Percentiles rank a stretch among this genome's conserved stretches.
phyloP scores from a whole-genome alignment of 2,113 vertebrate species.

The Rattus rattus region DNA sequence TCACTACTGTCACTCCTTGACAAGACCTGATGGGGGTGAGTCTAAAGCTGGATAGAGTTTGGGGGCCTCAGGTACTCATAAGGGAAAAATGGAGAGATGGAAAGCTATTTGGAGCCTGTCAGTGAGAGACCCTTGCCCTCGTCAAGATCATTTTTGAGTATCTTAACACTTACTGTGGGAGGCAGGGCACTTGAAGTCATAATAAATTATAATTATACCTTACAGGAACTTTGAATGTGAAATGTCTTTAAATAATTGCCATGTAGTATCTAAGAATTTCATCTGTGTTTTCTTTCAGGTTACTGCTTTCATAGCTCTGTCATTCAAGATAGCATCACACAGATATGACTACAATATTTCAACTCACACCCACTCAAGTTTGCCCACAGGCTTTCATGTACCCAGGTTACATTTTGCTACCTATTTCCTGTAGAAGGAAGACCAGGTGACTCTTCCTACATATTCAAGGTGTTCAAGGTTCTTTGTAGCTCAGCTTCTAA shows the following conservation, averaged over 20 bases:
- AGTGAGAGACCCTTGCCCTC: not conserved
- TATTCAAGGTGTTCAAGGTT: not conserved
- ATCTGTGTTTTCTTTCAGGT: slow-evolving; percentile 64
- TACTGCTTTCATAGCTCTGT: not conserved
- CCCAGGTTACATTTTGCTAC: not conserved
- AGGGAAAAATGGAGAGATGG: not conserved
- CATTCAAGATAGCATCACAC: not conserved
- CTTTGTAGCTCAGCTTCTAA: not conserved
- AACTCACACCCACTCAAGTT: not conserved
- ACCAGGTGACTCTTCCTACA: not conserved
- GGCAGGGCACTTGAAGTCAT: not conserved
- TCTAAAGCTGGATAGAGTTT: not conserved
- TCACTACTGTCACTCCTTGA: not conserved
- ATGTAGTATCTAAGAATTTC: slow-evolving; percentile 49
- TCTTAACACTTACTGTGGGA: not conserved
- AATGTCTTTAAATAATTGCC: slow-evolving; percentile 64
- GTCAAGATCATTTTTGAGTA: not conserved
- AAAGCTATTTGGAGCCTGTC: not conserved
- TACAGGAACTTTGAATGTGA: not conserved
- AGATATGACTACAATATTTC: not conserved
- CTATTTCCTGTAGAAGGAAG: not conserved
- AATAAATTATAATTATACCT: slow-evolving; percentile 54
- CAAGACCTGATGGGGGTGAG: not conserved
- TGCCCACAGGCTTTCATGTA: not conserved
- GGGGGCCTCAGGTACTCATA: not conserved